Evolutionary conservation across 2,797 vertebrate species (phyloP), one percentile per base, ranked within the genome.

Genomic region (Leucoraja ocellata): DNA sequence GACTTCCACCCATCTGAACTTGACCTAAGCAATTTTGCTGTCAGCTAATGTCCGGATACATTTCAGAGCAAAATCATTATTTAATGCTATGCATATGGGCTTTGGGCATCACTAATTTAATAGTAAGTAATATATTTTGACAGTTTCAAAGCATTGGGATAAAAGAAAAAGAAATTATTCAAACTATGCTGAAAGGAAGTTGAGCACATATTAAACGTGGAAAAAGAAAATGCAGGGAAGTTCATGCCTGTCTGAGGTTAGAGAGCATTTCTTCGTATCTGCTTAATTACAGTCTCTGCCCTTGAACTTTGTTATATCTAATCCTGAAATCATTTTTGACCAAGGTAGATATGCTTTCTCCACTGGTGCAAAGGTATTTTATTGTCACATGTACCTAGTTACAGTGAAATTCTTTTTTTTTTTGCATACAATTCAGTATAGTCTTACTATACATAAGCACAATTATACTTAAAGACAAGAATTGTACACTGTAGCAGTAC

Each of bases 311-410:
- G 95, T 96, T 96, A 96, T 95, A 94, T 93, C 95, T 96, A 96
- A 95, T 95, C 93, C 93, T 94, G 94, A 94, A 95, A 94, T 95
- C 96, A 97, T 96, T 96, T 96, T 94, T 94, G 95, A 94, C 94
- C 79, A 94, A 94, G 94, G 94, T 94, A 95, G 95, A 63, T 95
- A 94, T 93, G 95, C 93, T 95, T 96, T 93, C 94, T 94, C 95
- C 94, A 95, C 46, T 46, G 46, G 46, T 46, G 46, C 46, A 46
- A 46, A 46, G 46, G 46, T 46, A 46, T 4, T 46, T 46, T 46
- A 46, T 46, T 46, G 46, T 3, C 46, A 46, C 46, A 46, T 46
- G 2, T 46, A 46, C 2, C 46, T 46, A 46, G 46, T 46, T 46
- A 46, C 46, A 46, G 46, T 46, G 46, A 46, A 46, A 46, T 46